Evolutionary conservation across 2,113 vertebrate species (phyloP), one percentile per base, ranked within the genome.

Genomic region (Phylloscopus trochilus): DNA sequence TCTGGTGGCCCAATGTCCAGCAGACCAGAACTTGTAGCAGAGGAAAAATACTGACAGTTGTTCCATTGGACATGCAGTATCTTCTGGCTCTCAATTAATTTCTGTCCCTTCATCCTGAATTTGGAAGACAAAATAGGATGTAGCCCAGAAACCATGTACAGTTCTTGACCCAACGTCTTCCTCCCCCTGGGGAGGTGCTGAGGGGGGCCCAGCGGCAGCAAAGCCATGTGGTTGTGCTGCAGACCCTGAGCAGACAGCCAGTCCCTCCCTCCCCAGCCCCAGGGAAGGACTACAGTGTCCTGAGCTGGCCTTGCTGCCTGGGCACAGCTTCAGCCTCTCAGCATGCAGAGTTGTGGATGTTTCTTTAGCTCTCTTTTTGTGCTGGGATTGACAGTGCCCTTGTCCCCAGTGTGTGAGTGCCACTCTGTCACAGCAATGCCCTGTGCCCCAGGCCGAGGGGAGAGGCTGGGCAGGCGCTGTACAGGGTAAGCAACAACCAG

Each of bases 401-500:
- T 27, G 43, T 76, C 20, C 46, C 66, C 10, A 1, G 3, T 6
- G 3, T 6, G 22, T 30, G 6, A 89, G n/a, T 31, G 46, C 23
- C 68, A 2, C 17, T n/a, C 11, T 21, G 5, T 31, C 9, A 3
- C 17, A 82, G 60, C 60, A 53, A 1, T 15, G 31, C 46, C 63
- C 4, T 6, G 60, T 15, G 31, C 44, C 35, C 52, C 72, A 13
- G 27, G 4, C 20, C 52, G 1, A 3, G 41, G 52, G 67, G 15
- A 56, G 30, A 47, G 44, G 33, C 49, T 69, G 9, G 1, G 26
- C 12, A 11, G 0, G 0, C 5, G 56, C 87, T 49, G 55, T n/a
- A 78, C 0, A 0, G n/a, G 28, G n/a, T 13, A 3, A 49, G 28
- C 26, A 90, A 4, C n/a, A 49, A 18, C 0, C 1, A 19, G 13